Evolutionary conservation across 1,140 invertebrate species (phyloP).

Genomic region (Hestina assimilis): DNA sequence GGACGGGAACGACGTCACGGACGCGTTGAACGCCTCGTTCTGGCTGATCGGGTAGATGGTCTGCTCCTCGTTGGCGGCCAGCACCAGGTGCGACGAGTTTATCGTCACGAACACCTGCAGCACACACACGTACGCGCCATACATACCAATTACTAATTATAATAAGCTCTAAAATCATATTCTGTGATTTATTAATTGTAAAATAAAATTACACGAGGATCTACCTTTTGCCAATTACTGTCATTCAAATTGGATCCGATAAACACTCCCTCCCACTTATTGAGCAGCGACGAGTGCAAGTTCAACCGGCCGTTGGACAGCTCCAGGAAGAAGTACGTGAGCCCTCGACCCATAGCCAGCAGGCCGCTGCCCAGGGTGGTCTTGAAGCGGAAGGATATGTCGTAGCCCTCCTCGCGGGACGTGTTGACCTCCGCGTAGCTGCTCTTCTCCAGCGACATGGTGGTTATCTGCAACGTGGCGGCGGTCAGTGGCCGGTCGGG

Average conservation of each 20-base stretch:
- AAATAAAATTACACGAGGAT: no score
- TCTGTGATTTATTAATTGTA: no score
- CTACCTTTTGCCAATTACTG: slow-evolving; percentile 91
- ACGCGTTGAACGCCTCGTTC: slow-evolving; percentile 85
- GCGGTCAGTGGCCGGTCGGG: background rate
- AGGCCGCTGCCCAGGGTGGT: slow-evolving; percentile 92
- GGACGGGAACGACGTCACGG: slow-evolving; percentile 88
- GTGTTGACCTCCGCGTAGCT: slow-evolving; percentile 89
- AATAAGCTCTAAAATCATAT: no score
- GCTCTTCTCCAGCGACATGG: slow-evolving; percentile 89
- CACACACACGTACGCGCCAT: background rate
- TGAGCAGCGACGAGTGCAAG: slow-evolving; percentile 90
- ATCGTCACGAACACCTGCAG: slow-evolving; percentile 89
- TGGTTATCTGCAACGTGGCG: slow-evolving; percentile 82
- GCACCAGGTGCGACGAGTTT: slow-evolving; percentile 89
- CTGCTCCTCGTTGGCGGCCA: slow-evolving; percentile 92
- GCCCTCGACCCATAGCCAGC: slow-evolving; percentile 90
- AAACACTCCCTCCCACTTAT: slow-evolving; percentile 93
- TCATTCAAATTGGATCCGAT: slow-evolving; percentile 90
- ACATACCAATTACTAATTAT: no score
- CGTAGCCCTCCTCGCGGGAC: slow-evolving; percentile 89
- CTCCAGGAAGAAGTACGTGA: slow-evolving; percentile 90
- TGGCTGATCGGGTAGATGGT: slow-evolving; percentile 92
- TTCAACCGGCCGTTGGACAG: slow-evolving; percentile 89
- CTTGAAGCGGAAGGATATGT: slow-evolving; percentile 92